phyloP scores from a whole-genome alignment of 1,140 invertebrate species.

The Anthonomus grandis region DNA sequence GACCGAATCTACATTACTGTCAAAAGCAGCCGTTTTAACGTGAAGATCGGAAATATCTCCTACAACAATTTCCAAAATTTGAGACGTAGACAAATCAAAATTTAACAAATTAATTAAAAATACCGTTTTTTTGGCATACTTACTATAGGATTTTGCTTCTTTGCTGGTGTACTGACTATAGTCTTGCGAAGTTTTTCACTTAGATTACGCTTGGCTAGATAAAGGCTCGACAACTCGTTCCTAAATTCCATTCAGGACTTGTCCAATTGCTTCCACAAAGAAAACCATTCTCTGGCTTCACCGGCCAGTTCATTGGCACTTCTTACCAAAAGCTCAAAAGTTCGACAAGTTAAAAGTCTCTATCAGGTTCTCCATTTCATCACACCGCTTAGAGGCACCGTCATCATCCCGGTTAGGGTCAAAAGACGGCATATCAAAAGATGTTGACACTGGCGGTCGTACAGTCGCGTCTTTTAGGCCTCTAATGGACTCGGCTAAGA shows the following conservation, averaged over 20 bases:
- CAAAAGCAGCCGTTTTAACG: no score
- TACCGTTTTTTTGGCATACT: conserved; percentile 1
- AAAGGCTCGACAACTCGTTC: no score
- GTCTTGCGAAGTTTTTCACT: no score
- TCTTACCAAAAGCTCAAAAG: neutral
- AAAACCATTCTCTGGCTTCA: neutral
- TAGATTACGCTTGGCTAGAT: no score
- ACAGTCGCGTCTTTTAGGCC: neutral
- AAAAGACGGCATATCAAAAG: neutral
- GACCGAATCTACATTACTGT: conserved; percentile 1
- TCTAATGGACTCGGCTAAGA: neutral
- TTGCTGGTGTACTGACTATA: no score
- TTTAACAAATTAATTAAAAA: neutral
- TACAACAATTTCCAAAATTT: no score
- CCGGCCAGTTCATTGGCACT: neutral
- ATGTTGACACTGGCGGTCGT: neutral
- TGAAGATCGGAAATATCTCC: no score
- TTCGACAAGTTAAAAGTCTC: neutral
- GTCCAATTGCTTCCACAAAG: neutral
- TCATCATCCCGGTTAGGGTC: neutral
- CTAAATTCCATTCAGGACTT: neutral
- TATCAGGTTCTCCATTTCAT: no score
- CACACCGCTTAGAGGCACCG: neutral
- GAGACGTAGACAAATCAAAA: neutral
- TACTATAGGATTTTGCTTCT: neutral